Percentiles rank a stretch among this genome's conserved stretches.
phyloP scores from a whole-genome alignment of 2,797 vertebrate species.

The Lithobates pipiens region DNA sequence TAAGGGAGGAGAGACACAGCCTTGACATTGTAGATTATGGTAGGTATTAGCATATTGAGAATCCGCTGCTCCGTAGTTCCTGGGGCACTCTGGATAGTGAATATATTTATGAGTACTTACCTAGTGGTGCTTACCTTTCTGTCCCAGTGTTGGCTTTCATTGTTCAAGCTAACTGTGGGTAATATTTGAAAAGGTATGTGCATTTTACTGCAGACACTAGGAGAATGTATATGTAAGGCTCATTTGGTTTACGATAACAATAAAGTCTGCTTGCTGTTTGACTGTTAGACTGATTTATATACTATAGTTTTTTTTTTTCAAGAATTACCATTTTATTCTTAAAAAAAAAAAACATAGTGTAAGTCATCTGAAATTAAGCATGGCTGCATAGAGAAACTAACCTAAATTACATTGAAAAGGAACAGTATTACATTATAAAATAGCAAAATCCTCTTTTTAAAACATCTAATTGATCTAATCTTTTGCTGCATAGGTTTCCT shows the following conservation, averaged over 20 bases:
- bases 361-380: not conserved
- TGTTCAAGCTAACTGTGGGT: too few relatives aligned
- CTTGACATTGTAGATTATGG: too few relatives aligned
- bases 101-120: too few relatives aligned
- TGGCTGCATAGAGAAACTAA: not conserved
- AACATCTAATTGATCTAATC: not conserved
- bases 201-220: too few relatives aligned
- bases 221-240: constrained; percentile 32
- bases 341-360: not conserved
- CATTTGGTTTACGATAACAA: constrained; percentile 32
- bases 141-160: too few relatives aligned
- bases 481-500: not conserved
- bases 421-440: not conserved
- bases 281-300: constrained; percentile 19
- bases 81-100: too few relatives aligned
- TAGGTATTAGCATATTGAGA: too few relatives aligned
- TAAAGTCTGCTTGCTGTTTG: constrained; percentile 13
- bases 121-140: too few relatives aligned
- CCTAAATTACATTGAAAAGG: not conserved
- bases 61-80: too few relatives aligned
- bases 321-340: not conserved
- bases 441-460: not conserved
- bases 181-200: too few relatives aligned
- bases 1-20: too few relatives aligned
- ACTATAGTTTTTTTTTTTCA: constrained; percentile 1